phyloP scores from a whole-genome alignment of 2,888 invertebrate species.

The Folsomia manolachei region DNA sequence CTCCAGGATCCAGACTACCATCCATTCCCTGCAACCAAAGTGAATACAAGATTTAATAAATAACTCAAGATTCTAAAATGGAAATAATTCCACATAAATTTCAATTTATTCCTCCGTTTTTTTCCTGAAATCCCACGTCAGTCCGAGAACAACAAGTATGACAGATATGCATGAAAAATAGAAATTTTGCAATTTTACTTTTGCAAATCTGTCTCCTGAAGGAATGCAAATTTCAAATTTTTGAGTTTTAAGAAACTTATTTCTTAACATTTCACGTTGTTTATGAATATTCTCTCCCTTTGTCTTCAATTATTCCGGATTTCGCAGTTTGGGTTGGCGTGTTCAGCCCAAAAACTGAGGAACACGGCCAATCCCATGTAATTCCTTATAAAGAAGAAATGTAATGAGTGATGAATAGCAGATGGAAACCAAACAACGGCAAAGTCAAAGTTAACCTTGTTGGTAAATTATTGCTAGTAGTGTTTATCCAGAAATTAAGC shows the following conservation, averaged over 20 bases:
- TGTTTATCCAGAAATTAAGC: no score
- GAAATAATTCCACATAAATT: constrained; percentile 11
- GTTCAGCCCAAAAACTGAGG: background rate
- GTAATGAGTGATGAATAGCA: no score
- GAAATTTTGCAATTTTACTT: background rate
- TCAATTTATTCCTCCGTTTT: constrained; percentile 19
- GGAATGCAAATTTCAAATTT: background rate
- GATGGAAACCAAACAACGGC: no score
- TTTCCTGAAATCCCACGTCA: constrained; percentile 3
- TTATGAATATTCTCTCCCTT: background rate
- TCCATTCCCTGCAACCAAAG: constrained; percentile 49
- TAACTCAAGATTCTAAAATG: background rate
- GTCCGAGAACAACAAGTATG: no score
- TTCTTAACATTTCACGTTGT: background rate
- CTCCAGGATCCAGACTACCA: constrained; percentile 47
- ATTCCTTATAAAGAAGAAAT: background rate
- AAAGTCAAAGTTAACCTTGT: no score
- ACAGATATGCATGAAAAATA: background rate
- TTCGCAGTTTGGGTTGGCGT: background rate
- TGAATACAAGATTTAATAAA: constrained; percentile 16
- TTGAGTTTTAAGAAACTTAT: background rate
- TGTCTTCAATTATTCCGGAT: background rate
- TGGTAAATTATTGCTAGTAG: no score
- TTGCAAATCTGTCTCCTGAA: background rate
- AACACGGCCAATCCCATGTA: background rate